Evolutionary conservation across 1,140 invertebrate species (phyloP).

Genomic region (Brachionus calyciflorus): DNA sequence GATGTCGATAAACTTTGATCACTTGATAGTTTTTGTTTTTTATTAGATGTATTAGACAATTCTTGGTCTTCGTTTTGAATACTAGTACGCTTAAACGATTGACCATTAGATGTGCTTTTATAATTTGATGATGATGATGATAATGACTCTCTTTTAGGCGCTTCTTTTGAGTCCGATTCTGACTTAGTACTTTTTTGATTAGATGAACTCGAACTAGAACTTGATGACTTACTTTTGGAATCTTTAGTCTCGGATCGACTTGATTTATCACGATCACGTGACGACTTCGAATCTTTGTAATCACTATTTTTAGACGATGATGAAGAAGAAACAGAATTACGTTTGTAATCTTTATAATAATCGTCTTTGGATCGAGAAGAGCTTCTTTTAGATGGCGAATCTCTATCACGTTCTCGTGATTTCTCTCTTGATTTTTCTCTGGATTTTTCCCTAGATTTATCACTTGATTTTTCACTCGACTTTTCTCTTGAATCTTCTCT

Average conservation of each 20-base stretch:
- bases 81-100: constrained; percentile 31
- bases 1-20: not conserved
- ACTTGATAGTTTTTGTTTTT: constrained; percentile 27
- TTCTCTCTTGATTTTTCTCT: not conserved
- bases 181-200: too few species aligned
- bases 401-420: not conserved
- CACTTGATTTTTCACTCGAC: not conserved
- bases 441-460: not conserved
- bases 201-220: not conserved
- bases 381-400: not conserved
- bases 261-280: constrained; percentile 29
- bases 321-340: constrained; percentile 12
- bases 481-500: not conserved
- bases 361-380: not conserved
- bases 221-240: not conserved
- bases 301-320: constrained; percentile 13
- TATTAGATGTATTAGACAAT: constrained; percentile 30
- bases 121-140: not conserved
- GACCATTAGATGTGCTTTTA: constrained; percentile 39
- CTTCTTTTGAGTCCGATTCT: too few species aligned
- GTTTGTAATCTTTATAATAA: constrained; percentile 15
- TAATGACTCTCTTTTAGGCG: too few species aligned
- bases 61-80: constrained; percentile 17
- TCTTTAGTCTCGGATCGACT: not conserved
- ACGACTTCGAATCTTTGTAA: constrained; percentile 33